phyloP scores from a whole-genome alignment of 2,888 invertebrate genomes.

The Taenaris catops region DNA sequence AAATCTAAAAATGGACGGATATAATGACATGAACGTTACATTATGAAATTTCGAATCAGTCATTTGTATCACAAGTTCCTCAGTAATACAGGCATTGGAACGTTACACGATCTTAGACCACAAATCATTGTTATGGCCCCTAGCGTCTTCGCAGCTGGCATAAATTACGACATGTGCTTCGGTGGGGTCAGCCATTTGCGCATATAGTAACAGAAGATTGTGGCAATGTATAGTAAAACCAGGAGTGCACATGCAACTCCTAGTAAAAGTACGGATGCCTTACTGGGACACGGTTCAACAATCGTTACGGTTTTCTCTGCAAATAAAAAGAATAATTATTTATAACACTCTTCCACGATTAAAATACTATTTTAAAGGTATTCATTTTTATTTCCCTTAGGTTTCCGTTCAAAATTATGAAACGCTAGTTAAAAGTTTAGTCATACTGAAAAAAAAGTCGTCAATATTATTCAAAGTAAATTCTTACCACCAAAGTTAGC shows the following conservation, averaged over 20 bases:
- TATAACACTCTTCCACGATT: no score
- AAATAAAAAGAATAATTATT: no score
- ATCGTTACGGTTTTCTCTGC: slow-evolving; percentile 94
- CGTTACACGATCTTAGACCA: slow-evolving; percentile 26
- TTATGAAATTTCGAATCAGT: slow-evolving; percentile 43
- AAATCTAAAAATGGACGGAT: slow-evolving; percentile 21
- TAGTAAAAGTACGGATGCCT: slow-evolving; percentile 93
- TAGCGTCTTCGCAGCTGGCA: slow-evolving; percentile 18
- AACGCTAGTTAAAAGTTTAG: no score
- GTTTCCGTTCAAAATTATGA: no score
- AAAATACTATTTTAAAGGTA: no score
- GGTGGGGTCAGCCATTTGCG: slow-evolving; percentile 94
- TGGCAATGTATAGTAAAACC: slow-evolving; percentile 93
- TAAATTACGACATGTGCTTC: slow-evolving; percentile 83
- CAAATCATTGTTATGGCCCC: slow-evolving; percentile 23
- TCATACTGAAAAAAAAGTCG: no score
- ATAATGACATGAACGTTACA: slow-evolving; percentile 25
- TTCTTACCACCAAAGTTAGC: slow-evolving; percentile 86
- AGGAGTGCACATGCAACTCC: slow-evolving; percentile 95
- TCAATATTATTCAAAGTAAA: no score
- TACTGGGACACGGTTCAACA: slow-evolving; percentile 94
- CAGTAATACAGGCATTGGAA: slow-evolving; percentile 28
- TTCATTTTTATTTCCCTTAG: no score
- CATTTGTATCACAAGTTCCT: slow-evolving; percentile 67
- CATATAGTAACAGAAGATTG: slow-evolving; percentile 95